Percentiles rank a stretch among this genome's conserved stretches.
phyloP scores from a whole-genome alignment of 2,888 invertebrate species.

The Spisula subtruncata region DNA sequence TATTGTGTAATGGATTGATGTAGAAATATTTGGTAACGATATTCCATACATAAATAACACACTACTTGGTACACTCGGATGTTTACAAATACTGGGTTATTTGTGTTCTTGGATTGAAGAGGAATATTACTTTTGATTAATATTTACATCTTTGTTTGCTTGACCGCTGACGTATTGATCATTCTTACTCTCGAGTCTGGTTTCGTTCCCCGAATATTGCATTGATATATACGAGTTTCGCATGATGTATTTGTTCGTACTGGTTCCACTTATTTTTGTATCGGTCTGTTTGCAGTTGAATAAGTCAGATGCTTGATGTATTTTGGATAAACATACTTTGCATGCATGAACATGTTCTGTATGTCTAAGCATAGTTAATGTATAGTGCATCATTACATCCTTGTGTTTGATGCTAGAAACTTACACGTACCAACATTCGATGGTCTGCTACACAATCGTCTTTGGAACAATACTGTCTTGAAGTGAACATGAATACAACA shows the following conservation, averaged over 20 bases:
- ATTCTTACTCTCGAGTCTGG: not conserved
- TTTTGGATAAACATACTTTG: too few relatives aligned
- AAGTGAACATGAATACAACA: too few relatives aligned
- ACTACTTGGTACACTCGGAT: not conserved
- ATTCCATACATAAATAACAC: not conserved
- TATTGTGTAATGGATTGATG: too few relatives aligned
- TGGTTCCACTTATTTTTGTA: not conserved
- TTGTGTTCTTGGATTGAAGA: slow-evolving; percentile 2
- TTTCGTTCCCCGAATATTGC: not conserved
- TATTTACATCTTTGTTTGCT: not conserved
- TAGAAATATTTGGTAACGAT: too few relatives aligned
- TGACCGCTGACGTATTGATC: slow-evolving; percentile 10
- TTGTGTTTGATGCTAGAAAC: too few relatives aligned
- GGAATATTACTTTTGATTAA: not conserved
- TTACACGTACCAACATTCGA: too few relatives aligned
- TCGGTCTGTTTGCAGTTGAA: not conserved
- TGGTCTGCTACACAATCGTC: too few relatives aligned
- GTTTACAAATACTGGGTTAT: not conserved
- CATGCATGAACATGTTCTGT: too few relatives aligned
- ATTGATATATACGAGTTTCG: not conserved
- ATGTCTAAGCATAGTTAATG: too few relatives aligned
- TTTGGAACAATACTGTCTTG: too few relatives aligned
- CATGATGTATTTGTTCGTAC: not conserved
- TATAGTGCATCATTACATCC: too few relatives aligned
- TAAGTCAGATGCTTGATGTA: too few relatives aligned